Evolutionary conservation across 2,113 vertebrate genomes (phyloP).

Genomic region (Zapornia atra): DNA sequence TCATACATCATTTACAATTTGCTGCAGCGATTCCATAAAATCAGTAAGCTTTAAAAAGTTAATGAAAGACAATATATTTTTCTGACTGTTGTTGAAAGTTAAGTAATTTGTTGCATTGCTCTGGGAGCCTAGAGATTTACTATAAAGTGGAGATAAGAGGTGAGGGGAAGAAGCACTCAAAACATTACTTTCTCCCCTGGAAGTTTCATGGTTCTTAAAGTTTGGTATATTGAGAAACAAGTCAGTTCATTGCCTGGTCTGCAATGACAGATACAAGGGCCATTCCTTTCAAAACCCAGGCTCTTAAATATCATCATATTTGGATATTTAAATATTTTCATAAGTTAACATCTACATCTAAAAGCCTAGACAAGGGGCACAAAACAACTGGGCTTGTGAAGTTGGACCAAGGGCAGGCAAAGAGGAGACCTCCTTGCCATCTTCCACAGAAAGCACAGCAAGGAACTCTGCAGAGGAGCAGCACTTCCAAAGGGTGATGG

Average conservation of each 20-base stretch:
- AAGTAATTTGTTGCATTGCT: neutral
- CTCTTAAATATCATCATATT: neutral
- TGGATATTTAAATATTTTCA: neutral
- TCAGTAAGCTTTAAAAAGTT: constrained; percentile 17
- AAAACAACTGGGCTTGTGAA: neutral
- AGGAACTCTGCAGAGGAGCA: neutral
- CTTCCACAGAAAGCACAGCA: neutral
- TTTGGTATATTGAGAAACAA: neutral
- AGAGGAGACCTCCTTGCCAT: too few species aligned
- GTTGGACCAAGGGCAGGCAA: neutral
- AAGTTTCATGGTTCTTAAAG: neutral
- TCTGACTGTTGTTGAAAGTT: neutral
- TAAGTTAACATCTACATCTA: neutral
- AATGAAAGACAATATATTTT: constrained; percentile 14
- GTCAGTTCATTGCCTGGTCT: neutral
- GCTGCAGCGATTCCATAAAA: neutral
- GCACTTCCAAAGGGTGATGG: neutral
- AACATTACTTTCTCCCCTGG: neutral
- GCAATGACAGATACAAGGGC: neutral
- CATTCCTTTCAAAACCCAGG: neutral
- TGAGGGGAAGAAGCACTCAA: neutral
- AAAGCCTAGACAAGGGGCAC: neutral
- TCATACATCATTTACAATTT: constrained; percentile 5
- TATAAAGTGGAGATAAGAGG: neutral
- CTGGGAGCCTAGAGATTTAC: neutral